These are phyloP conservation scores for Periparus ater DNA, from an alignment of 2,797 vertebrate genomes.

Conservation along the genomic window DNA sequence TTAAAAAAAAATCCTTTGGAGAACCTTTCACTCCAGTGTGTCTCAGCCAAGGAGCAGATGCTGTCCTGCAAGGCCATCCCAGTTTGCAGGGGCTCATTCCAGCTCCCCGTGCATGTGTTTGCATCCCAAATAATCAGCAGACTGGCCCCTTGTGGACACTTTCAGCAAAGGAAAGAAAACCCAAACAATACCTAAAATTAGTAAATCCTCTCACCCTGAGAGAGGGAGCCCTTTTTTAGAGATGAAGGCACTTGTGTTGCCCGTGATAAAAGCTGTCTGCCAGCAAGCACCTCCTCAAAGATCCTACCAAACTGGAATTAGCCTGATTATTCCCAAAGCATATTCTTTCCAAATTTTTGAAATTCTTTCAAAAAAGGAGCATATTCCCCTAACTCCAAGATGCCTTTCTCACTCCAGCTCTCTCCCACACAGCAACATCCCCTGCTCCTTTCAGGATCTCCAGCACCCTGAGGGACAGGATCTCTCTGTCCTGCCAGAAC, in stretches of 20 bases:
- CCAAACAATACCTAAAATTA: background rate
- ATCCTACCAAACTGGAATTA: background rate
- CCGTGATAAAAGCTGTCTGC: rapidly evolving
- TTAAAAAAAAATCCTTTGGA: background rate
- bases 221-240: background rate
- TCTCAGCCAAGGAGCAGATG: background rate
- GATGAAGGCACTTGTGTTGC: background rate
- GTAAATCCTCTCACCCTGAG: background rate
- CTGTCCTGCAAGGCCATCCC: background rate
- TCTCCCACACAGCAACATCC: background rate
- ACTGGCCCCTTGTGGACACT: constrained; percentile 44
- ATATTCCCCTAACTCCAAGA: background rate
- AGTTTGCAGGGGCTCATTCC: background rate
- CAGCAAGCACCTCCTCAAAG: background rate
- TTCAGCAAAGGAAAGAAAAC: constrained; percentile 17
- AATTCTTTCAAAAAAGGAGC: background rate
- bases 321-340: background rate
- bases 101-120: background rate
- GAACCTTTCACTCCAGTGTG: background rate
- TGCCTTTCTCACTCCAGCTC: background rate
- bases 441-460: background rate
- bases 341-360: too few species aligned
- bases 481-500: background rate
- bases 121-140: background rate
- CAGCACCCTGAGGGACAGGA: background rate